phyloP scores from a whole-genome alignment of 1,140 invertebrate species.

The Myzus persicae region DNA sequence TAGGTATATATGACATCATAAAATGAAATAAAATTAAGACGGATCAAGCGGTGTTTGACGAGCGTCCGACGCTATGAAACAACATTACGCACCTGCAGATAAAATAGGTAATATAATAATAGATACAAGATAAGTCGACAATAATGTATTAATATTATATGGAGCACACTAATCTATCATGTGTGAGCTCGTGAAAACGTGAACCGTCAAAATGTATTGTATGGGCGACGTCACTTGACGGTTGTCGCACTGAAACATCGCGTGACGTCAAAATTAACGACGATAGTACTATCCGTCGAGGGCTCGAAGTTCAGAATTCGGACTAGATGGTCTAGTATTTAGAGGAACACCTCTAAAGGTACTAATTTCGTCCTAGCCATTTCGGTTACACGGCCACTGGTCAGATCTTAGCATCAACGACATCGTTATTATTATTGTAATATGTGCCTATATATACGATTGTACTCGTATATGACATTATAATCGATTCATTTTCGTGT shows the following conservation, averaged over 20 bases:
- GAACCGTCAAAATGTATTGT: background rate
- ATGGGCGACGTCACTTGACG: background rate
- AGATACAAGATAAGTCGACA: background rate
- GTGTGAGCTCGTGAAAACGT: background rate
- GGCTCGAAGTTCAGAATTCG: no score
- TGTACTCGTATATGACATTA: no score
- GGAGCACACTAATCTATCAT: background rate
- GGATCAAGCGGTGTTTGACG: no score
- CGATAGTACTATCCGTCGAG: background rate
- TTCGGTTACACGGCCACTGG: background rate
- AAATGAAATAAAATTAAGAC: no score
- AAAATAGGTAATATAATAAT: background rate
- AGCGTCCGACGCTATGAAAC: no score
- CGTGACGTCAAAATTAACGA: background rate
- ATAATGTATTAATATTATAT: no score
- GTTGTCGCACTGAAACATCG: background rate
- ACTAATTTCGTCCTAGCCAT: background rate
- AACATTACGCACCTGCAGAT: background rate
- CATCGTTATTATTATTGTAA: no score
- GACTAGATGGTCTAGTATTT: background rate
- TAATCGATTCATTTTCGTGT: background rate
- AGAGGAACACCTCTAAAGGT: background rate
- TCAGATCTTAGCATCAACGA: no score
- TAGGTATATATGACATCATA: no score
- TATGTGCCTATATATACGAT: no score